Evolutionary conservation across 2,888 invertebrate genomes (phyloP).

Genomic region (Dermolepida albohirtum): DNA sequence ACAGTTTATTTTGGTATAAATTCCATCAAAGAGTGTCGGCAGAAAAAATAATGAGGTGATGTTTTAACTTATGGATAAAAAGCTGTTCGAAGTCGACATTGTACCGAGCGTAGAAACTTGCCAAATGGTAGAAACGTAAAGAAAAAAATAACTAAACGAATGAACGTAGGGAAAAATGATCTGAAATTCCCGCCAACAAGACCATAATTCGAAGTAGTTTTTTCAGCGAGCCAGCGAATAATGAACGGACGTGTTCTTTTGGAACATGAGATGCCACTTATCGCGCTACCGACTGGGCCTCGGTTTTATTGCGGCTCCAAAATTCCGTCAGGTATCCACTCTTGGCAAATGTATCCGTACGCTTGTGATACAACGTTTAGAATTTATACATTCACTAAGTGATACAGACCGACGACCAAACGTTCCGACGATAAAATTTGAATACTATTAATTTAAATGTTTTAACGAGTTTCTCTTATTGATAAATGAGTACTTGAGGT

Average conservation of each 20-base stretch:
- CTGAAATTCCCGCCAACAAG: constrained; percentile 53
- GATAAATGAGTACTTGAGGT: background rate
- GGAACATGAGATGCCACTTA: constrained; percentile 63
- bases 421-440: constrained; percentile 18
- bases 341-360: background rate
- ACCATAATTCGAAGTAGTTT: constrained; percentile 53
- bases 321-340: constrained; percentile 47
- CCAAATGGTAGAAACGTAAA: constrained; percentile 32
- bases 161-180: constrained; percentile 48
- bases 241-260: constrained; percentile 59
- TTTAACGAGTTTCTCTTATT: constrained; percentile 12
- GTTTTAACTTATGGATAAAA: constrained; percentile 49
- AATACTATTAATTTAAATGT: constrained; percentile 33
- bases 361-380: constrained; percentile 49
- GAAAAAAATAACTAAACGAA: constrained; percentile 42
- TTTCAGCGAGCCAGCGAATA: constrained; percentile 54
- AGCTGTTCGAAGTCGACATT: constrained; percentile 45
- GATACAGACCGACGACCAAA: constrained; percentile 55
- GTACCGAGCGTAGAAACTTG: constrained; percentile 20
- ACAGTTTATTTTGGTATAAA: constrained; percentile 46
- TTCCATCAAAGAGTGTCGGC: constrained; percentile 43
- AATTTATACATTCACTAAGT: constrained; percentile 62
- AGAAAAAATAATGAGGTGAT: constrained; percentile 47
- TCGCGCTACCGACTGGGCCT: constrained; percentile 58
- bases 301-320: constrained; percentile 51